Conservation (phyloP, 1,140 invertebrate species). For the Procambarus clarkii region DNA sequence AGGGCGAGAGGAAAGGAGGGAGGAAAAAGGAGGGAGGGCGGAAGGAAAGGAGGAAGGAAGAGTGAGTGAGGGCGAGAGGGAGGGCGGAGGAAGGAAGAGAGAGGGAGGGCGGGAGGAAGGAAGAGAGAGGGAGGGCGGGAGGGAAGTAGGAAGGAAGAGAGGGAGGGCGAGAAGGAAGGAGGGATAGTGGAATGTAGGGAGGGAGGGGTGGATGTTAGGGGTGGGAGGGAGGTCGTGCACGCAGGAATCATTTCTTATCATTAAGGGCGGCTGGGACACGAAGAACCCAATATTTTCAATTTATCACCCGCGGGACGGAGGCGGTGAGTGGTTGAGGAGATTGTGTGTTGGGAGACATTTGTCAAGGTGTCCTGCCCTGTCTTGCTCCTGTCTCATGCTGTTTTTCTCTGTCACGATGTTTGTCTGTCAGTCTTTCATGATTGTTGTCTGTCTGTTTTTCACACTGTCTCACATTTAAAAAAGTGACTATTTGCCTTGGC, state of each 20-base stretch:
- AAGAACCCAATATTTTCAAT: constrained; percentile 48
- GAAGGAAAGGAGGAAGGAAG: too few species aligned
- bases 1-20: too few species aligned
- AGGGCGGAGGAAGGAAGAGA: background rate
- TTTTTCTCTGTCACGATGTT: background rate
- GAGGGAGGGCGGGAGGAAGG: background rate
- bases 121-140: background rate
- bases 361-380: background rate
- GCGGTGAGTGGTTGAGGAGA: background rate
- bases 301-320: constrained; percentile 29
- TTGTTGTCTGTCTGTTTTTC: background rate
- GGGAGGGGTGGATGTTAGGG: background rate
- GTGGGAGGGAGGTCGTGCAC: background rate
- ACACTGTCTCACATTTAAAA: too few species aligned
- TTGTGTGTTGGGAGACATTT: constrained; percentile 1
- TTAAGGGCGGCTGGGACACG: constrained; percentile 26
- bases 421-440: too few species aligned
- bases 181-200: background rate
- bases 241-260: constrained; percentile 56
- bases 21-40: too few species aligned
- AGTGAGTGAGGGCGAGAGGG: background rate
- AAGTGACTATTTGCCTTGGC: too few species aligned
- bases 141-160: background rate
- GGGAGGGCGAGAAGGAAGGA: background rate
- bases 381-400: background rate